These are phyloP conservation scores for Cygnus atratus DNA, from an alignment of 2,113 vertebrate genomes.

Conservation along the genomic window DNA sequence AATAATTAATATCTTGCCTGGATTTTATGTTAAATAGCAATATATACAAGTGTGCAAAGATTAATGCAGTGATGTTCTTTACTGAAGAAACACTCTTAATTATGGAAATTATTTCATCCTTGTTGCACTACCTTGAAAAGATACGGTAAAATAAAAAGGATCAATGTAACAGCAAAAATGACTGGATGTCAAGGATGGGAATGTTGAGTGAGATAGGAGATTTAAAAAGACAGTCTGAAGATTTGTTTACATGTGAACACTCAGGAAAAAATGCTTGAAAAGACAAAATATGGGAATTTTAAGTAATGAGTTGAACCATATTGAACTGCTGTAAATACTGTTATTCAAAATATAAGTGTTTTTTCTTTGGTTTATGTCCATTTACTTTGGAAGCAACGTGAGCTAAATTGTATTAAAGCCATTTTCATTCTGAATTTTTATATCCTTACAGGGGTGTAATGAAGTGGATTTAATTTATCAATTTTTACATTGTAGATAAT, in stretches of 20 bases:
- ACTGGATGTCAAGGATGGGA: neutral
- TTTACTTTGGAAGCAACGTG: constrained; percentile 27
- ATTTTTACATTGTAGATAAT: constrained; percentile 3
- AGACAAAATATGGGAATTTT: neutral
- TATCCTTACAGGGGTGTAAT: neutral
- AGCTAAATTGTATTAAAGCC: constrained; percentile 22
- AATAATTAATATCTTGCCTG: neutral
- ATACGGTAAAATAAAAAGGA: neutral
- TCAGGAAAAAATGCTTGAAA: neutral
- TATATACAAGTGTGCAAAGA: neutral
- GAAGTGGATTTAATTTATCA: neutral
- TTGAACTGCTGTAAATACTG: neutral
- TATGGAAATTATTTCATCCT: neutral
- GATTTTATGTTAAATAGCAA: neutral
- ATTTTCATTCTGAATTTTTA: constrained; percentile 21
- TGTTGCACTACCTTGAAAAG: neutral
- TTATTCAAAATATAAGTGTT: constrained; percentile 9
- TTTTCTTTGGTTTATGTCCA: constrained; percentile 30
- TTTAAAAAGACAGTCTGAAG: neutral
- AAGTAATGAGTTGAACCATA: neutral
- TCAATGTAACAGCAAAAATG: neutral
- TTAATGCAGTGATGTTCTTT: neutral
- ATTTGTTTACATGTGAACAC: neutral
- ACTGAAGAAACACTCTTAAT: neutral
- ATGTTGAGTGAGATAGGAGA: neutral